Evolutionary conservation across 2,888 invertebrate species (phyloP), one percentile per base, ranked within the genome.

Genomic region (Drosophila emarginata): DNA sequence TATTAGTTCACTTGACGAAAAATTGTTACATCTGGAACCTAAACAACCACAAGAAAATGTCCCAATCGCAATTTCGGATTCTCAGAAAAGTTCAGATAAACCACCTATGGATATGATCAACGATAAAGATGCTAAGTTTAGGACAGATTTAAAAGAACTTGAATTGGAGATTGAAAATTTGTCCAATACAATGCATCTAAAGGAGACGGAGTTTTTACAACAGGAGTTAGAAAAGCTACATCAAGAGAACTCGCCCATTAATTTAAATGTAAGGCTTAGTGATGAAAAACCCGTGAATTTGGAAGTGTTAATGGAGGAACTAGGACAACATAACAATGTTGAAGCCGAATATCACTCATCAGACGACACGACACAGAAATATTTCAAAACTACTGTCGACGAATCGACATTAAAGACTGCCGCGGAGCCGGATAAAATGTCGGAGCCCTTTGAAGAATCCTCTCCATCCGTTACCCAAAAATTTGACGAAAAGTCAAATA

Each of bases 111-210:
- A 66, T 14, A 1, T 18, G 11, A 32, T 40, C 4, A 61, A 51
- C 6, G 56, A 61, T 0, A 23, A 56, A 36, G 61, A 68, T 6
- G 28, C 61, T 1, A 15, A 9, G 11, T 28, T 50, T 15, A 23
- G 11, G 6, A 56, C 39, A 7, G 39, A 26, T 1, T 15, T 54
- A 4, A 37, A 39, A 26, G 70, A 64, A 3, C 37, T 70, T 21
- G 57, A 71, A 9, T 52, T 58, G 2, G 14, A 54, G 23, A 28
- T 63, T 12, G 6, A 12, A 1, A 63, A 21, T 7, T 28, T 64
- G 36, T 14, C 63, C 4, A 40, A 76, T 0, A 5, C 53, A 12
- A 64, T 73, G 26, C 53, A 59, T 18, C 9, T 40, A 6, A 62
- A 61, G 4, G 57, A 68, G 12, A 56, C 2, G 0, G 64, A 57